These are phyloP conservation scores for Petrocephalus zakoni DNA, from an alignment of 2,113 vertebrate genomes.

Conservation along the genomic window DNA sequence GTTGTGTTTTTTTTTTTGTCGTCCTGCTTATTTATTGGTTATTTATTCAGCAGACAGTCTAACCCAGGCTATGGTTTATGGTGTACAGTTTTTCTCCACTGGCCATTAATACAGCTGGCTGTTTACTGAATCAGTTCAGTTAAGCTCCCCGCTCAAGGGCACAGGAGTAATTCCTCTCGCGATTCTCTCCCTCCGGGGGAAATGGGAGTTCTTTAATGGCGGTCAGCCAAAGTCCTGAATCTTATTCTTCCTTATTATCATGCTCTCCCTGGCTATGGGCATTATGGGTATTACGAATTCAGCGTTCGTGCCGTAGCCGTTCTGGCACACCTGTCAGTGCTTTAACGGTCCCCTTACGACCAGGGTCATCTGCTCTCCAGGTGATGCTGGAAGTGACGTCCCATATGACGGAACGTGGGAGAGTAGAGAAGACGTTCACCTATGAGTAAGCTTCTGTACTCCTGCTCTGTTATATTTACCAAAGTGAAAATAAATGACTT, in stretches of 20 bases:
- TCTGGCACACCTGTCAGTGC: background rate
- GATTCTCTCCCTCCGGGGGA: background rate
- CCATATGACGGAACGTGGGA: background rate
- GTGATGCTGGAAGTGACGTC: slow-evolving; percentile 31
- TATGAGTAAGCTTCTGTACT: slow-evolving; percentile 25
- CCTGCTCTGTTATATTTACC: background rate
- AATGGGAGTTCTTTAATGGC: background rate
- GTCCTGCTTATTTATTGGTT: background rate
- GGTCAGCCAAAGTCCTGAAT: background rate
- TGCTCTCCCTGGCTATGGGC: background rate
- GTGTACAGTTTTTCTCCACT: background rate
- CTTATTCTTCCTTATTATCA: background rate
- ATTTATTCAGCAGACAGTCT: background rate
- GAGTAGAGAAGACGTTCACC: background rate
- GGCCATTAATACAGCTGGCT: background rate
- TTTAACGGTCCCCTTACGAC: background rate
- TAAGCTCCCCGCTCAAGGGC: background rate
- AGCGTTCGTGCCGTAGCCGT: background rate
- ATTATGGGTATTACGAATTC: background rate
- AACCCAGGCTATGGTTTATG: background rate
- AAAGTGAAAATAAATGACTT: background rate
- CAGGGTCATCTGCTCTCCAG: slow-evolving; percentile 26
- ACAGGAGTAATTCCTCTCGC: background rate
- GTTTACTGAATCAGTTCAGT: background rate
- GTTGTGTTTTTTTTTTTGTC: background rate